Base-by-base conservation (phyloP, 2,888 invertebrate species). In the Asteroscopus sphinx region DNA sequence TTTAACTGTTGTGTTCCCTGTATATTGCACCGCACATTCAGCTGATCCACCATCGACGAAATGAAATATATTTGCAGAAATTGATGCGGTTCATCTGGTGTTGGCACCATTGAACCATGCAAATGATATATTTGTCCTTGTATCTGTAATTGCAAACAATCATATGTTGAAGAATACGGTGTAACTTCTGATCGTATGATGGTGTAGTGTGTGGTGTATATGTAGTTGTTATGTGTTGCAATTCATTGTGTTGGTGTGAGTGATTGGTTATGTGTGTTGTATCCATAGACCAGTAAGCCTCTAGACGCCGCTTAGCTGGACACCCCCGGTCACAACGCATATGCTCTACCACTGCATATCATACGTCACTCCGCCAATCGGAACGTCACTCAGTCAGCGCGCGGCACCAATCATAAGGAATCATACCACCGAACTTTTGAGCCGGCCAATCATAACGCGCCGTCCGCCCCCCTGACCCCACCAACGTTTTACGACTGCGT, bases 41-140 rank as follows among this genome's bases (percentile, higher is more conserved):
- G 63, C 59, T 68, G 63, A 61, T 65, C 65, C 66, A 68, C 68
- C 62, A 70, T 70, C 64, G 67, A 70, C 63, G 62, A 69, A 66
- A 72, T 74, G 62, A 76, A 72, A 73, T 76, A 76, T 62, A 74
- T 73, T 71, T 71, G 74, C 62, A 76, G 61, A 76, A 70, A 72
- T 76, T 76, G 60, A 69, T 73, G 69, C 48, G 60, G 60, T 69
- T 65, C 67, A 69, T 75, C 68, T 66, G 73, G 71, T 62, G 61
- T 62, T 71, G 71, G 70, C 64, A 68, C 68, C 64, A 70, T 70
- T 62, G 67, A 64, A 61, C 76, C 71, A 58, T 60, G 62, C 55
- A 73, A 64, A 68, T 78, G 70, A 70, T 72, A 69, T 66, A 75
- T 70, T 74, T 75, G 71, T 72, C 73, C 73, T 71, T 77, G 70